Base-by-base conservation (phyloP, 2,888 invertebrate species). In the Muscina levida region DNA sequence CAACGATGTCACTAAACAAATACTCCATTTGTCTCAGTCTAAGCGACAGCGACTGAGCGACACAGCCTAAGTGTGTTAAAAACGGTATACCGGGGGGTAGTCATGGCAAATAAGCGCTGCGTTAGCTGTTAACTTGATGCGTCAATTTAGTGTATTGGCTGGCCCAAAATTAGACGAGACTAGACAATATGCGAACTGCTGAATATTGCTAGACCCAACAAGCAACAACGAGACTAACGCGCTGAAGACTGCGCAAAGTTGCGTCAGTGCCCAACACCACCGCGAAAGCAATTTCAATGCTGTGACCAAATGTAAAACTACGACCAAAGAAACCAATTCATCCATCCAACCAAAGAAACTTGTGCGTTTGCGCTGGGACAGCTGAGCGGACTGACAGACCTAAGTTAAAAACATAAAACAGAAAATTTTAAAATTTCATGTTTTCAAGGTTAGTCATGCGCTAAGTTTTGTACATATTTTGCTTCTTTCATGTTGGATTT, bases 381-480 rank as follows among this genome's bases (percentile, higher is more conserved):
- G 62, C 22, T 42, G 17, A 13, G 48, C 31, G 57, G 37, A 31
- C 3, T 31, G 31, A 31, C 3, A 31, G 31, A 31, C 31, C 8
- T 31, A 42, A 59, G 39, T 8, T 37, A 17, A 48, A 46, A 48
- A 48, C n/a, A 48, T 17, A 48, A 59, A 59, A 37, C 62, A 15
- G 22, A 62, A 73, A 73, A 42, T 42, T 68, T 68, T 48, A 46
- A 68, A 65, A 37, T 75, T 79, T 75, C 19, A 59, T 71, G 19
- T 75, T 80, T 76, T 76, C 79, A 80, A 73, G 72, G 79, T 73
- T 72, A 76, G 42, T 39, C 68, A 37, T 72, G 56, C 57, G 72
- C 59, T 79, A 31, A 78, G 22, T 65, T 65, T 53, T 37, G 62
- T 59, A 17, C 31, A 15, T 31, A 11, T 42, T 39, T 62, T 11